Evolutionary conservation across 1,140 invertebrate genomes (phyloP).

Genomic region (Drosophila cardini): DNA sequence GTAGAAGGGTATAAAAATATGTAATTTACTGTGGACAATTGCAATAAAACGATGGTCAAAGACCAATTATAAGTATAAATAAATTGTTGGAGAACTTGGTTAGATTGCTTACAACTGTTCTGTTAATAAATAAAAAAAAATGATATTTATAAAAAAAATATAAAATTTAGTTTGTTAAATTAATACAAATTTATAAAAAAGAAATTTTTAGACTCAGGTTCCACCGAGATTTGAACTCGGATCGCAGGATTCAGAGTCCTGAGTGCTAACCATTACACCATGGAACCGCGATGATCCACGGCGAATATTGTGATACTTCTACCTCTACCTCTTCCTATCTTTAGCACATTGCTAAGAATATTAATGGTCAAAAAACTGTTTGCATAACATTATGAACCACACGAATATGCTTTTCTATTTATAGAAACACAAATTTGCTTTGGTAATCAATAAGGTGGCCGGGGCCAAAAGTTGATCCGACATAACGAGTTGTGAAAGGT

Average conservation of each 20-base stretch:
- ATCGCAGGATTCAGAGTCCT: conserved; percentile 96
- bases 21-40: background rate
- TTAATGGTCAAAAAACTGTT: conserved; percentile 8
- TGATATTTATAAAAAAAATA: too few relatives aligned
- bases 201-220: conserved; percentile 85
- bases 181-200: background rate
- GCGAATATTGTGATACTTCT: background rate
- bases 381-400: conserved; percentile 3
- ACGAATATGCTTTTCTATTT: conserved; percentile 3
- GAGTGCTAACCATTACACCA: conserved; percentile 96
- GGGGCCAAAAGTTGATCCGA: background rate
- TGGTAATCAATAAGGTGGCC: conserved; percentile 1
- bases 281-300: conserved; percentile 86
- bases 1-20: background rate
- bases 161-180: background rate
- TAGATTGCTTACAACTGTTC: too few relatives aligned
- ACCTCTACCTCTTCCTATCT: background rate
- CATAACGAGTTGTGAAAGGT: conserved; percentile 5
- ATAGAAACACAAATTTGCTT: conserved; percentile 5
- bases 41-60: background rate
- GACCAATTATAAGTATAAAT: background rate
- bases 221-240: conserved; percentile 94
- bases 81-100: too few relatives aligned
- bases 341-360: background rate
- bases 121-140: background rate